Evolutionary conservation across 2,797 vertebrate species (phyloP), one percentile per base, ranked within the genome.

Genomic region (Manis javanica): DNA sequence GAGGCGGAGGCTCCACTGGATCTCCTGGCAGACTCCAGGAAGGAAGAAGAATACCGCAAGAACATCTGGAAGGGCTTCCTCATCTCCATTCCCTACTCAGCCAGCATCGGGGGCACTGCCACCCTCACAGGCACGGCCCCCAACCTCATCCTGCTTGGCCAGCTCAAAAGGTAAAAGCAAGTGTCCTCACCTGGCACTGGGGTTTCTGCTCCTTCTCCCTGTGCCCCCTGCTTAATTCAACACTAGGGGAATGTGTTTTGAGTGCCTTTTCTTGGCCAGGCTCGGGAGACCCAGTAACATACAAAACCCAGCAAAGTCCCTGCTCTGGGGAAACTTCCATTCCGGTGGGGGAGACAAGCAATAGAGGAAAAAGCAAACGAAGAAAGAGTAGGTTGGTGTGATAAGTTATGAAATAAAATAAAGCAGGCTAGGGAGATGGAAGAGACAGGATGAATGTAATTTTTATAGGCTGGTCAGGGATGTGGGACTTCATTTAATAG

Each of bases 51-150:
- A 94, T 98, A 99, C 96, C 99, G 99, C 98, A 96, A 99, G 85
- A 99, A 99, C 94, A 99, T 99, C 95, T 99, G 99, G 99, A 99
- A 99, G 98, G 99, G 99, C 39, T 99, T 99, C 98, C 98, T 99
- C 89, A 99, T 99, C 97, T 99, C 99, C 66, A 99, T 99, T 92
- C 99, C 99, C 0, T 99, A 99, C 0, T 98, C 99, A 0, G 99
- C 99, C 97, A 99, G 99, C 97, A 99, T 99, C 0, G 99, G 99
- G 87, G 99, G 99, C 14, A 99, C 99, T 0, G 99, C 99, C 84
- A 99, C 99, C 0, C 98, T 99, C 95, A 99, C 99, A 0, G 99
- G 99, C 96, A 99, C 99, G 0, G 99, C 99, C 0, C 99, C 99
- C 34, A 99, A 99, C 98, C 99, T 99, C 97, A 99, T 99, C 98